phyloP scores from a whole-genome alignment of 2,113 vertebrate genomes.

The Stegostoma tigrinum region DNA sequence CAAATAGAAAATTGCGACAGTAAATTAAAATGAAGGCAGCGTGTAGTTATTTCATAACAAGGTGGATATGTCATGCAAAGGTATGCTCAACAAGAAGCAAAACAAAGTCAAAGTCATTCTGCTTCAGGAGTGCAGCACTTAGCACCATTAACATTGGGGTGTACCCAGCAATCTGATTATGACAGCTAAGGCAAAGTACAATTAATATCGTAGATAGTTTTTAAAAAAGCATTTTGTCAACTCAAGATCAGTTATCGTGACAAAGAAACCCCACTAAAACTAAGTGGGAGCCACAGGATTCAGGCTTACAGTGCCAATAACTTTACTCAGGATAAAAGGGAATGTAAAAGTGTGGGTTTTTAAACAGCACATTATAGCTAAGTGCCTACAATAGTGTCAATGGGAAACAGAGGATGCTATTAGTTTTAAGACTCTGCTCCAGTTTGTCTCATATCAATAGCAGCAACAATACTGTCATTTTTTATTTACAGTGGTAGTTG shows the following conservation, averaged over 20 bases:
- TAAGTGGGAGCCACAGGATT: not conserved
- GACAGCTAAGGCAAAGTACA: not conserved
- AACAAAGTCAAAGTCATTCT: conserved; percentile 1
- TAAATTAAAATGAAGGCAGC: not conserved
- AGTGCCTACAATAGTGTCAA: not conserved
- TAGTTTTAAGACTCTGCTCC: not conserved
- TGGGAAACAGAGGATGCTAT: not conserved
- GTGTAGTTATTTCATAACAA: not conserved
- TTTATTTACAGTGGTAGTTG: not conserved
- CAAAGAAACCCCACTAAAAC: not conserved
- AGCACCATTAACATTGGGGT: not conserved
- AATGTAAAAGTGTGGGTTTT: not conserved
- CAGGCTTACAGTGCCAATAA: not conserved
- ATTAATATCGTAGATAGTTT: not conserved
- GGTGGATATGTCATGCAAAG: not conserved
- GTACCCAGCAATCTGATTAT: not conserved
- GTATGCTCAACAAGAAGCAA: not conserved
- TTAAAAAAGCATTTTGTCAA: not conserved
- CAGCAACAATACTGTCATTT: not conserved
- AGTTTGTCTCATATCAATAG: not conserved
- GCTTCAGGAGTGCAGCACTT: not conserved
- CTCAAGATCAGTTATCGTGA: not conserved
- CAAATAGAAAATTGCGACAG: not conserved
- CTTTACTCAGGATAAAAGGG: not conserved
- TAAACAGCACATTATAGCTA: not conserved